Evolutionary conservation across 2,888 invertebrate species (phyloP), one percentile per base, ranked within the genome.

Genomic region (Nomada ruficornis): DNA sequence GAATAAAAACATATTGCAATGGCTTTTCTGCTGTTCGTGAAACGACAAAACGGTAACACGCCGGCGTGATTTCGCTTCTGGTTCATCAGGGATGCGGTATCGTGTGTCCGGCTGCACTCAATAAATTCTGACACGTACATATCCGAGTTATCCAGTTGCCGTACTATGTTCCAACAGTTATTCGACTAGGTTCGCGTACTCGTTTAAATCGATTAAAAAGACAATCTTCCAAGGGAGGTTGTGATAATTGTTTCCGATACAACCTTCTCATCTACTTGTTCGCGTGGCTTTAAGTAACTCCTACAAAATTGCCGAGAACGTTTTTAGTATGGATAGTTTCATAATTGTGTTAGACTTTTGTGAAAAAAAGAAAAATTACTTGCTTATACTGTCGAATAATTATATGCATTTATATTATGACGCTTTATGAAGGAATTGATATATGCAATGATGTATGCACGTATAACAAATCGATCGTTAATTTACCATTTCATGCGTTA

Each of bases 41-140:
- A 47, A 59, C 18, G 18, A 60, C 67, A 47, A 23, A 63, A 52
- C 47, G 77, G 82, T 83, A 74, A 78, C 67, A 65, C 60, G 29
- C 62, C 18, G 55, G 64, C 29, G 47, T 59, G 70, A 76, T 72
- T 65, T 47, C 29, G 60, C 70, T 65, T 79, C 73, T 76, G 75
- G 55, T 59, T 67, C 72, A 65, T 71, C 36, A n/a, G 18, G 18
- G 68, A 50, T 70, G 64, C 59, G 47, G 63, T 76, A 77, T 79
- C 79, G n/a, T 59, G 59, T 70, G 63, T 63, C 79, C 76, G 76
- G 69, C 44, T 65, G 69, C 55, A 67, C 67, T 76, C 73, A 67
- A 82, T 84, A 80, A 82, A 82, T 74, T 59, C 63, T 74, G 65
- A 81, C 74, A 68, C 59, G 59, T 36, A 36, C 36, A 36, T 52